Evolutionary conservation across 2,888 invertebrate genomes (phyloP).

Genomic region (Amitus sp.): DNA sequence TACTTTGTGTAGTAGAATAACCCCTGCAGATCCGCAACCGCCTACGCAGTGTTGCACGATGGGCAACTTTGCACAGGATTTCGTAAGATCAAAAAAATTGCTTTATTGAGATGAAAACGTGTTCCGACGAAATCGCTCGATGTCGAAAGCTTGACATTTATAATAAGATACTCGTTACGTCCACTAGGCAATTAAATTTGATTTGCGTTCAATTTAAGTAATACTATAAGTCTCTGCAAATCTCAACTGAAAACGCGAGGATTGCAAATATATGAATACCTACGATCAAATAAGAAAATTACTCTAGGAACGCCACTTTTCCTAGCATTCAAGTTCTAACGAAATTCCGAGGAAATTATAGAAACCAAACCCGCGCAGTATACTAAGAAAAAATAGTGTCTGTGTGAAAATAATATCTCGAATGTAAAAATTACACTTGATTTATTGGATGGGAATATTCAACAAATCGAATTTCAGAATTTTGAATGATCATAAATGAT

Average conservation of each 20-base stretch:
- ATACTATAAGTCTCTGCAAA: neutral
- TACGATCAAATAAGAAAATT: slow-evolving; percentile 14
- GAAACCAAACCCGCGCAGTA: neutral
- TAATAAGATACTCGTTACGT: neutral
- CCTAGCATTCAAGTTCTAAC: slow-evolving; percentile 12
- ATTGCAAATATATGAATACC: neutral
- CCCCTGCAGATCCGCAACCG: neutral
- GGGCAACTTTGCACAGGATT: neutral
- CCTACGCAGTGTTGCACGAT: neutral
- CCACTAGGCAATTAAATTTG: neutral
- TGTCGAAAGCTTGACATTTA: neutral
- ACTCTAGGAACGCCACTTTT: slow-evolving; percentile 13
- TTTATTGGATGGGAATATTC: too few relatives aligned
- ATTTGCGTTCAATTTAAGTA: neutral
- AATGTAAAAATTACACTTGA: too few relatives aligned
- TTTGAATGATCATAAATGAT: too few relatives aligned
- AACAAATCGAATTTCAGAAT: too few relatives aligned
- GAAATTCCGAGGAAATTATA: slow-evolving; percentile 7
- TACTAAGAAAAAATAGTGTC: too few relatives aligned
- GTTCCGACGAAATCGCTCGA: neutral
- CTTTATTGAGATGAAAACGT: neutral
- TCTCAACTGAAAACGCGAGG: neutral
- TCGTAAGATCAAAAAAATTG: neutral
- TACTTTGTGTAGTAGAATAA: neutral
- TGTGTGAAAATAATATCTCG: too few relatives aligned